Conservation (phyloP, 1,140 invertebrate genomes). For the Drosophila pachea region DNA sequence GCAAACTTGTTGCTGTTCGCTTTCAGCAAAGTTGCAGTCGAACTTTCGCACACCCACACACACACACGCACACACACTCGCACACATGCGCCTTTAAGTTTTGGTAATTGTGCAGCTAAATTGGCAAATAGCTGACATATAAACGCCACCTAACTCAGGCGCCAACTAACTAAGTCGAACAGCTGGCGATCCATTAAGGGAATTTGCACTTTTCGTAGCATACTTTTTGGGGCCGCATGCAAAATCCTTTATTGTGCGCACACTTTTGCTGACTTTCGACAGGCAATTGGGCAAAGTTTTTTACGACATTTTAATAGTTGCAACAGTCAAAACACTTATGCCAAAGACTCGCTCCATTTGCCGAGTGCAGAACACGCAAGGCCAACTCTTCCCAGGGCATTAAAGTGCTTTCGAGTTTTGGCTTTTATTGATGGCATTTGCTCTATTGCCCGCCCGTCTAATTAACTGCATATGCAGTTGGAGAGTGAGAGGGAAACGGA, state of each 20-base stretch:
- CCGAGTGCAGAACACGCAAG: too few species aligned
- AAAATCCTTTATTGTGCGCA: slow-evolving; percentile 5
- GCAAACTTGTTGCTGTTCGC: slow-evolving; percentile 44
- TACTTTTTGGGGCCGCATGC: slow-evolving; percentile 14
- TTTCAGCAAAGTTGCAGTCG: slow-evolving; percentile 40
- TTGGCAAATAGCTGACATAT: slow-evolving; percentile 47
- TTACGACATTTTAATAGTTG: not conserved
- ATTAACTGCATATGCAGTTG: too few species aligned
- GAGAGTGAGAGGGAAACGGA: too few species aligned
- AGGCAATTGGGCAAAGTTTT: not conserved
- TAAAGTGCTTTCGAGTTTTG: too few species aligned
- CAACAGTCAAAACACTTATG: not conserved
- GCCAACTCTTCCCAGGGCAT: too few species aligned
- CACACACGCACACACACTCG: slow-evolving; percentile 6
- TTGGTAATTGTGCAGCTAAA: slow-evolving; percentile 45
- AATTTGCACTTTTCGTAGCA: slow-evolving; percentile 18
- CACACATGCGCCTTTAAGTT: slow-evolving; percentile 29
- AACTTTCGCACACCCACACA: slow-evolving; percentile 14
- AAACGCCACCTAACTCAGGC: slow-evolving; percentile 28
- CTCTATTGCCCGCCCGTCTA: too few species aligned
- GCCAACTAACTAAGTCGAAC: slow-evolving; percentile 16
- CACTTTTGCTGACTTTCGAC: not conserved
- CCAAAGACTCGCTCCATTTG: not conserved
- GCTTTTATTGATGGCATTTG: too few species aligned
- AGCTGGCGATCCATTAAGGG: slow-evolving; percentile 13